Conservation (phyloP, 2,113 vertebrate species). For the Erinaceus europaeus region DNA sequence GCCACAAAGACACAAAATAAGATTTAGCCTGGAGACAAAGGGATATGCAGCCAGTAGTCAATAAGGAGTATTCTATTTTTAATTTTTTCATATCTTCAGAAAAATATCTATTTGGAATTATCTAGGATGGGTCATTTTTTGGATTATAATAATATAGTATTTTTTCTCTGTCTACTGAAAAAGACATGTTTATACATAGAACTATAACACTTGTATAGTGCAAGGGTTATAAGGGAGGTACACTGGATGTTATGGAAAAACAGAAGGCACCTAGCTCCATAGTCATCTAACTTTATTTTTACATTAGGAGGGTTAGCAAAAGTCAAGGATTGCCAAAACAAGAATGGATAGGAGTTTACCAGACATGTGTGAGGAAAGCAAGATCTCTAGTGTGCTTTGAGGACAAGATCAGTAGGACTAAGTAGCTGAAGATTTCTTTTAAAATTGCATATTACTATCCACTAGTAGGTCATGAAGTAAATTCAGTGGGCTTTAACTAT, state of each 20-base stretch:
- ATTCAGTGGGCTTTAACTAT: background rate
- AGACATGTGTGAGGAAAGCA: background rate
- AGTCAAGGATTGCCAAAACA: background rate
- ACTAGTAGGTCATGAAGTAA: background rate
- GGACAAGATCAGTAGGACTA: background rate
- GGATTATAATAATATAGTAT: background rate
- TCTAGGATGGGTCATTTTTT: background rate
- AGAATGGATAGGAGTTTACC: background rate
- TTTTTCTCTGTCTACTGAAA: background rate
- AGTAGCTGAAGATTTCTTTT: background rate
- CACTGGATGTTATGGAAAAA: background rate
- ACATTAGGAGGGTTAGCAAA: background rate
- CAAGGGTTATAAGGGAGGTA: background rate
- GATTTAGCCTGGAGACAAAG: constrained; percentile 1
- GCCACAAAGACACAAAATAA: constrained; percentile 21
- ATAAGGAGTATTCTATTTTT: background rate
- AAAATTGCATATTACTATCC: background rate
- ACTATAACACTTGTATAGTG: background rate
- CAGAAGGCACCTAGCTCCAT: background rate
- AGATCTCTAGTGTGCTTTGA: background rate
- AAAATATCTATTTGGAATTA: background rate
- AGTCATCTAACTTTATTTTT: background rate
- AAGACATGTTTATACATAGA: background rate
- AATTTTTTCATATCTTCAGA: background rate
- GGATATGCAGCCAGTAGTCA: background rate